Base-by-base conservation (phyloP, 2,797 vertebrate species). In the Chromobotia macracanthus region DNA sequence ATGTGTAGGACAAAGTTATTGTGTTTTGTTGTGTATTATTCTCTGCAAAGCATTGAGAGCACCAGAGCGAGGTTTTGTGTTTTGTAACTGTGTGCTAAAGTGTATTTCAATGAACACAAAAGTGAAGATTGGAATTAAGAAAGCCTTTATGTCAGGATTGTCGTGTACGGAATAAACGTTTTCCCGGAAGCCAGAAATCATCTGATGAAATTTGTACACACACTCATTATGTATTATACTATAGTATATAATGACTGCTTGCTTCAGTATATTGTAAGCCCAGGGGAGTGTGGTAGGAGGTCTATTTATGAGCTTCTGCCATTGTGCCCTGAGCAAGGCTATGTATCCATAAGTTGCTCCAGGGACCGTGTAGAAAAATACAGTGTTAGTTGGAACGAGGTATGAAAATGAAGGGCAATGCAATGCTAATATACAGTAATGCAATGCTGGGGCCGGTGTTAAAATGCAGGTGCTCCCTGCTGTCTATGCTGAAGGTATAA, bases 111-210 rank as follows among this genome's bases (percentile, higher is more conserved):
- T 31, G 56, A 63, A 48, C 64, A 35, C 4, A 51, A 13, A 63
- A 78, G 19, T 3, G 10, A 50, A 78, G 28, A 78, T 28, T 18
- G 56, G 31, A 69, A 78, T 63, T 44, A 78, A 63, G 13, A 63
- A 44, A 53, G 55, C 10, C 21, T 70, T 63, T 50, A 41, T 38
- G 25, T 71, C 46, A 64, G 31, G 67, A 46, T 38, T 71, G 19
- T n/a, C 50, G 3, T 69, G n/a, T 18, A 77, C 73, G 18, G 41
- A 28, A 21, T 28, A 58, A 58, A 41, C 9, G 28, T 8, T 19
- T 48, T 63, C 60, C 56, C 19, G 18, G 23, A 72, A 46, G 16
- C 23, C 31, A 56, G 11, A 48, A 61, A 23, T 61, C 18, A 61
- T 28, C 41, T 44, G 41, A 44, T 44, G 41, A 44, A 44, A 44